A percentile compares a stretch with the other conserved stretches of the same genome.
These are phyloP conservation scores for Drosophila gaucha DNA, from an alignment of 2,888 invertebrate species.

Conservation along the genomic window DNA sequence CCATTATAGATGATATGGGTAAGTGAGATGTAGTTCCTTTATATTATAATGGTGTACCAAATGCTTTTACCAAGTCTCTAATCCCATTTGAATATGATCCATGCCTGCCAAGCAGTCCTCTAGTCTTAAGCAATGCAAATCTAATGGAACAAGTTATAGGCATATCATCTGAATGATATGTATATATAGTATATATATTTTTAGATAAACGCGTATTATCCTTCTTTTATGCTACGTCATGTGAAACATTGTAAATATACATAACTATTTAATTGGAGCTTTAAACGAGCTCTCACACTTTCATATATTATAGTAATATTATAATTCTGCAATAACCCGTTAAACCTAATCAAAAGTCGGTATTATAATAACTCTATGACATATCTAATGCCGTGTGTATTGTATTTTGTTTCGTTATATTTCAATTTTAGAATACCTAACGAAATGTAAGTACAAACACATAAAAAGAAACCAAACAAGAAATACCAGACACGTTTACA, in stretches of 20 bases:
- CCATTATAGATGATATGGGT: conserved; percentile 98
- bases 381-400: conserved; percentile 65
- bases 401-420: conserved; percentile 72
- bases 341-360: conserved; percentile 5
- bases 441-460: conserved; percentile 71
- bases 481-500: not conserved
- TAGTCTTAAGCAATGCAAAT: conserved; percentile 53
- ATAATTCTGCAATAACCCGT: not conserved
- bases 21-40: conserved; percentile 85
- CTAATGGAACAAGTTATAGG: conserved; percentile 70
- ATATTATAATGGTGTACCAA: conserved; percentile 19
- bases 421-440: conserved; percentile 67
- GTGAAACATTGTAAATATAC: conserved; percentile 54
- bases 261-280: conserved; percentile 7
- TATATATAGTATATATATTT: conserved; percentile 5
- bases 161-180: conserved; percentile 16
- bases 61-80: conserved; percentile 39
- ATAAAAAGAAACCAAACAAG: no score
- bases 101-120: conserved; percentile 58
- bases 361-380: conserved; percentile 20
- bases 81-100: conserved; percentile 18
- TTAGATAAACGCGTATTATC: conserved; percentile 45
- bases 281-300: not conserved
- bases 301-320: not conserved
- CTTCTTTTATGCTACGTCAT: conserved; percentile 44